Evolutionary conservation across 2,797 vertebrate species (phyloP), one percentile per base, ranked within the genome.

Genomic region (Sebastes vulpes): DNA sequence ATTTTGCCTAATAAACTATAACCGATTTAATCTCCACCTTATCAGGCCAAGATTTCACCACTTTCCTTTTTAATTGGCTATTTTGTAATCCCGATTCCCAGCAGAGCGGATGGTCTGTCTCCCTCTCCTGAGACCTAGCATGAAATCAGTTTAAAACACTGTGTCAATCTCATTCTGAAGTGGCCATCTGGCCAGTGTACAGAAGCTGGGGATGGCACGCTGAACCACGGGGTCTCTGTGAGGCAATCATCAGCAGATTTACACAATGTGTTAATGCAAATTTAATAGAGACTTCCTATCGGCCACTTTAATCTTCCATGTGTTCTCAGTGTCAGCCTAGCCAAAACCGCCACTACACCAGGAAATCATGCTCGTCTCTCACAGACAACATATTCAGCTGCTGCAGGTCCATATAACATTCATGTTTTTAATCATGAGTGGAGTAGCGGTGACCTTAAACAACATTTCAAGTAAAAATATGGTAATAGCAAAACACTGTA

Each of bases 91-190:
- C 98, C 96, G 97, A 98, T 97, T 99, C 98, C 98, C 98, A 97
- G 96, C 96, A 98, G 98, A 97, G 97, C 94, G 93, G 96, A 97
- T 97, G 97, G 97, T 97, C 96, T 95, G 96, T 96, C 97, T 96
- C 95, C 95, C 94, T 96, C 98, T 98, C 98, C 92, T 89, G 98
- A 98, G 98, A 97, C 91, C 96, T 94, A 95, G 96, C 97, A 96
- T 99, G 97, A 99, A 99, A 99, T 99, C 98, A 95, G 97, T 98
- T 99, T 97, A 98, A 98, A 98, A 98, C 96, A 98, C 97, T 96
- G 96, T 98, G 98, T 98, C 98, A 97, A 96, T 98, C 97, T 97
- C 96, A 97, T 97, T 97, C 96, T 95, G 97, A 97, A 98, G 97
- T 97, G 96, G 96, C 98, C 98, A 99, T 99, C 98, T 99, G 98